phyloP scores from a whole-genome alignment of 2,797 vertebrate genomes.

The Chelidonichthys spinosus region DNA sequence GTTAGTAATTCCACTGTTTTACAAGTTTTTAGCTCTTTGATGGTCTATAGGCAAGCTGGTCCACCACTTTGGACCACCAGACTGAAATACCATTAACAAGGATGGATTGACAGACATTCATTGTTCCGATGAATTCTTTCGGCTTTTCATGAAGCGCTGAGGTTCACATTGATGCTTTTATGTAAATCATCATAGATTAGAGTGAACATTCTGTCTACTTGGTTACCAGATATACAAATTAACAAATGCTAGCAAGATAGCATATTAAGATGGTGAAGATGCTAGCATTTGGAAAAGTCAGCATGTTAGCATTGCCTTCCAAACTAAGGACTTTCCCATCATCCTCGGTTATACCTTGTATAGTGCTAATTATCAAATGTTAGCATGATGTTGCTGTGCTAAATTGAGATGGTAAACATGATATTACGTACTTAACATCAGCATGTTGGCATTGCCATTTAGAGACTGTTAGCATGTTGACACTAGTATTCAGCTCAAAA shows the following conservation, averaged over 20 bases:
- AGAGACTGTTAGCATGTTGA: background rate
- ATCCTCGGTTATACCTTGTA: background rate
- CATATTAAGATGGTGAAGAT: background rate
- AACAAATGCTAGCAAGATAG: background rate
- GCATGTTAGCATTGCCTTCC: background rate
- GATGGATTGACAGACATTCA: background rate
- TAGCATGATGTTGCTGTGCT: background rate
- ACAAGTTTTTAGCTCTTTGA: background rate
- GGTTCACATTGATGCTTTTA: background rate
- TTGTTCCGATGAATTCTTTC: background rate
- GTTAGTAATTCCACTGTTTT: background rate
- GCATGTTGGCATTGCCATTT: background rate
- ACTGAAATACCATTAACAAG: background rate
- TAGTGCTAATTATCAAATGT: background rate
- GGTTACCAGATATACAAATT: background rate
- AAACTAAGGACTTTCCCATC: background rate
- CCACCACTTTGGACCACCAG: background rate
- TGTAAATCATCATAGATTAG: background rate
- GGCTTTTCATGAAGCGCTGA: background rate
- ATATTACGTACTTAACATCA: background rate
- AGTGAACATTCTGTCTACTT: background rate
- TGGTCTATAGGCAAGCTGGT: background rate
- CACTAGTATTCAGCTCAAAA: background rate
- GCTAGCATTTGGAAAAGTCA: background rate
- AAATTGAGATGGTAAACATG: background rate